Conservation (phyloP, 1,140 invertebrate species). For the Microplitis demolitor region DNA sequence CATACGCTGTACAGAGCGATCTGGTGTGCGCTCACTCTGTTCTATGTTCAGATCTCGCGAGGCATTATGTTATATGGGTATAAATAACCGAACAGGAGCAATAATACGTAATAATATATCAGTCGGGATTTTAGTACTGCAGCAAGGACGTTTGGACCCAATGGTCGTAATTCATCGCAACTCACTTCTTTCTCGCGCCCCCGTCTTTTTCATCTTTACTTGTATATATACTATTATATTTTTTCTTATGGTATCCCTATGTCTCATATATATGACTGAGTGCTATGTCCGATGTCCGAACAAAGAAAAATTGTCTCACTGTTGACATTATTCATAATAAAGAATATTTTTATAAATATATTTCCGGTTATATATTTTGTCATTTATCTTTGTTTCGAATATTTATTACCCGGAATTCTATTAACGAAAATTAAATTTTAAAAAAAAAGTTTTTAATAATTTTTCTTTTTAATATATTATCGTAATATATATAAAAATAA, state of each 20-base stretch:
- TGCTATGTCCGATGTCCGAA: too few relatives aligned
- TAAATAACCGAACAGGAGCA: constrained; percentile 63
- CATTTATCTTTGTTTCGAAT: too few relatives aligned
- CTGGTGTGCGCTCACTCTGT: constrained; percentile 6
- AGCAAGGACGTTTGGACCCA: constrained; percentile 55
- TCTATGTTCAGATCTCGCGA: constrained; percentile 48
- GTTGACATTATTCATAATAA: too few relatives aligned
- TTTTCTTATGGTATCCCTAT: background rate
- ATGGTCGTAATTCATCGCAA: constrained; percentile 61
- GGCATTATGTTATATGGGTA: constrained; percentile 62
- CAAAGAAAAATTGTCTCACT: too few relatives aligned
- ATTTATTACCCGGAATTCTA: too few relatives aligned
- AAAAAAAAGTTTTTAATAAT: too few relatives aligned
- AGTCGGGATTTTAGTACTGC: constrained; percentile 62
- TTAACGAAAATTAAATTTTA: too few relatives aligned
- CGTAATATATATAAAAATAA: too few relatives aligned
- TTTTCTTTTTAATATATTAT: too few relatives aligned
- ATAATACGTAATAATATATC: constrained; percentile 65
- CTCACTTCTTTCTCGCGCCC: constrained; percentile 1
- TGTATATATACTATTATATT: background rate
- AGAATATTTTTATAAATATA: too few relatives aligned
- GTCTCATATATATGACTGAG: background rate
- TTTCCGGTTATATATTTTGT: too few relatives aligned
- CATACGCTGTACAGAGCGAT: background rate
- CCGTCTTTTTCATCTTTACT: background rate